Evolutionary conservation across 2,797 vertebrate genomes (phyloP).

Genomic region (Gambusia yucatana): DNA sequence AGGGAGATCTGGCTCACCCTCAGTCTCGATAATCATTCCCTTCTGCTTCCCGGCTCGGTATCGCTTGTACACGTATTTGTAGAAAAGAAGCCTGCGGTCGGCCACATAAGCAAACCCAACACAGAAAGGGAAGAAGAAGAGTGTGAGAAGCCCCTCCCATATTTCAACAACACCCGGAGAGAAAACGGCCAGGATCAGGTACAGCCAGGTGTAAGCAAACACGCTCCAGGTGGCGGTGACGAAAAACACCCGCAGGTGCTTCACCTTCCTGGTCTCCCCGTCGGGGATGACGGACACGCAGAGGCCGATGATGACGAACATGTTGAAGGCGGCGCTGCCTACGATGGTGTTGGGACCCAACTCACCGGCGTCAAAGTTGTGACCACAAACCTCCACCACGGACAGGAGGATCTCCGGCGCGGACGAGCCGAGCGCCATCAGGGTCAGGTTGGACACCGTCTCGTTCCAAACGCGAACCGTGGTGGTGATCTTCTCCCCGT

Average conservation of each 20-base stretch:
- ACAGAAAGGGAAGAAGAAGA: constrained; percentile 95
- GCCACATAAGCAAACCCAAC: constrained; percentile 94
- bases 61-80: constrained; percentile 93
- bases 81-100: constrained; percentile 94
- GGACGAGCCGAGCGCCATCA: constrained; percentile 96
- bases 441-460: constrained; percentile 95
- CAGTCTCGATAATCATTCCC: constrained; percentile 94
- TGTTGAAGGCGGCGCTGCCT: constrained; percentile 97
- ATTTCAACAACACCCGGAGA: constrained; percentile 93
- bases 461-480: constrained; percentile 97
- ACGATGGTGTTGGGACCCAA: constrained; percentile 97
- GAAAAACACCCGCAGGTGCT: constrained; percentile 95
- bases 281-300: constrained; percentile 96
- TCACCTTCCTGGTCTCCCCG: constrained; percentile 91
- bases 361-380: constrained; percentile 90
- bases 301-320: constrained; percentile 98
- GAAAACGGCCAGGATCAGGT: constrained; percentile 92
- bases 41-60: constrained; percentile 91
- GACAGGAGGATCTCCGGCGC: constrained; percentile 96
- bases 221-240: constrained; percentile 96
- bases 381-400: constrained; percentile 95
- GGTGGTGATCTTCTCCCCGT: constrained; percentile 90
- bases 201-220: constrained; percentile 97
- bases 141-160: constrained; percentile 96
- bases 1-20: constrained; percentile 88